A percentile compares a stretch with the other conserved stretches of the same genome.
Conservation (phyloP, 2,797 vertebrate species). For the Acropternis orthonyx region DNA sequence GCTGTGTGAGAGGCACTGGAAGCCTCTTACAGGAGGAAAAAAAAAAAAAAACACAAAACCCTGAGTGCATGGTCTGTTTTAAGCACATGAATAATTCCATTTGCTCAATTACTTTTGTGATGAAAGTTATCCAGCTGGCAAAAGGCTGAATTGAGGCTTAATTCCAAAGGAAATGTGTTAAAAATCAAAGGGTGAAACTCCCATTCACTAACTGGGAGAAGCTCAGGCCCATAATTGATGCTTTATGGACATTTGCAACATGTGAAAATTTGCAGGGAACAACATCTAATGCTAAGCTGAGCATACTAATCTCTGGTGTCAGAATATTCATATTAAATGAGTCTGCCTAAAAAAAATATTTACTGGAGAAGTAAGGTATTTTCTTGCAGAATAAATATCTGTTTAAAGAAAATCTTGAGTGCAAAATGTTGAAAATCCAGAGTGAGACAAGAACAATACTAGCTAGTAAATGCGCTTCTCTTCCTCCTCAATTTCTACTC, state of each 20-base stretch:
- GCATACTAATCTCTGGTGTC: neutral
- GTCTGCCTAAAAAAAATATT: neutral
- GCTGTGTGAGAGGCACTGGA: neutral
- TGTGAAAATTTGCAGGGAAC: neutral
- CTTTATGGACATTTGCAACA: neutral
- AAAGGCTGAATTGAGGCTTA: neutral
- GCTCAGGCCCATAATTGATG: neutral
- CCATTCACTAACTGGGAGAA: neutral
- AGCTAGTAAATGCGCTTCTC: neutral
- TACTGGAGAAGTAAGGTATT: neutral
- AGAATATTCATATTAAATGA: neutral
- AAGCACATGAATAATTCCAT: neutral
- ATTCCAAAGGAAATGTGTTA: neutral
- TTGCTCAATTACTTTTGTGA: constrained; percentile 6
- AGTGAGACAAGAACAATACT: neutral
- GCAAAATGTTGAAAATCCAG: neutral
- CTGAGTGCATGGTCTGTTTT: neutral
- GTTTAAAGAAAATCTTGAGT: neutral
- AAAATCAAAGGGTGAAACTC: neutral
- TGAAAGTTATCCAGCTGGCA: neutral
- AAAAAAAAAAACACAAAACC: neutral
- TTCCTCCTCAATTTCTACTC: neutral
- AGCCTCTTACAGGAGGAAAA: neutral
- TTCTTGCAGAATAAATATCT: neutral
- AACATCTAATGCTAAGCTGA: neutral